A percentile compares a stretch with the other conserved stretches of the same genome.
Conservation (phyloP, 2,113 vertebrate species). For the Hipposideros armiger region DNA sequence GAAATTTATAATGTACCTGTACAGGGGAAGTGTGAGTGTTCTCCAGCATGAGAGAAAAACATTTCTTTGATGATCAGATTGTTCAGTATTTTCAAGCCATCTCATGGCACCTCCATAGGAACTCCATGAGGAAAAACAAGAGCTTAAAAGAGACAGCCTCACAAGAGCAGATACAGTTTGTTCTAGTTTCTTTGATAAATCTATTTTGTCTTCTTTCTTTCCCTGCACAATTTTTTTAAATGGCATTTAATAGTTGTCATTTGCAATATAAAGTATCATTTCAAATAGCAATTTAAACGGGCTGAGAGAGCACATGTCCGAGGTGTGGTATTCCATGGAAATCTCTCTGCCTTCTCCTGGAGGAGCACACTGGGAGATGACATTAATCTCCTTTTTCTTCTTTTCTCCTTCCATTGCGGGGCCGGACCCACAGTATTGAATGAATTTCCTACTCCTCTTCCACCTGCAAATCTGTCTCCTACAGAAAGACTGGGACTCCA, state of each 20-base stretch:
- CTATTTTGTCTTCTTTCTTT: not conserved
- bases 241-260: not conserved
- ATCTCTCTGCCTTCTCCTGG: not conserved
- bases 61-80: slow-evolving; percentile 17
- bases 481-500: not conserved
- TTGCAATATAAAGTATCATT: not conserved
- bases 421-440: not conserved
- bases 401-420: not conserved
- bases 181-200: not conserved
- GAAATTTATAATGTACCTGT: not conserved
- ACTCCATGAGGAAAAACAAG: not conserved
- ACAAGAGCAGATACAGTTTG: not conserved
- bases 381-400: not conserved
- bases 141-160: not conserved
- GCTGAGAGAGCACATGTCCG: not conserved
- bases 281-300: not conserved
- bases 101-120: not conserved
- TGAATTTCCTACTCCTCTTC: not conserved
- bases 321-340: not conserved
- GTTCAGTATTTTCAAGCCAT: slow-evolving; percentile 26
- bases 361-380: not conserved
- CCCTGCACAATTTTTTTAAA: not conserved
- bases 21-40: not conserved
- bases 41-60: not conserved
- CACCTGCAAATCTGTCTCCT: not conserved